phyloP scores from a whole-genome alignment of 1,140 invertebrate genomes.

The Saccostrea glomerata region DNA sequence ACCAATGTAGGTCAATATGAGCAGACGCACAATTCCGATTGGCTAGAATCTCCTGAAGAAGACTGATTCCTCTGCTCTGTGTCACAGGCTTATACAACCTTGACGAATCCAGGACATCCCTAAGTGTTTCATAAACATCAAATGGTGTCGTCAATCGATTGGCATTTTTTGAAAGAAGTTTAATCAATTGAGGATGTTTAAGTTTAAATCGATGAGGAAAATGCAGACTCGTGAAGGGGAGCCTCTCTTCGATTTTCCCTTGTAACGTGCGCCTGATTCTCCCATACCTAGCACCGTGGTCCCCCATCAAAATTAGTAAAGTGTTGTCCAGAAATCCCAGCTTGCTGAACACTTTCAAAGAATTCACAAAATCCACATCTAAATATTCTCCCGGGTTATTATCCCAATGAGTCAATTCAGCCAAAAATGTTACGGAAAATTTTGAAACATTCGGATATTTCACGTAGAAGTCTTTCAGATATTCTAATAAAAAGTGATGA shows the following conservation, averaged over 20 bases:
- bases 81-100: conserved; percentile 48
- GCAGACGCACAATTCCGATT: conserved; percentile 87
- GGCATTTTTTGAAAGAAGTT: conserved; percentile 76
- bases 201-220: conserved; percentile 86
- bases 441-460: conserved; percentile 85
- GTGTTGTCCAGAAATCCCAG: conserved; percentile 75
- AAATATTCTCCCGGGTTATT: conserved; percentile 89
- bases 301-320: conserved; percentile 77
- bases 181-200: conserved; percentile 81
- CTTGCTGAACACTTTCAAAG: conserved; percentile 74
- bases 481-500: conserved; percentile 85
- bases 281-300: conserved; percentile 83
- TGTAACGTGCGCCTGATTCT: conserved; percentile 86
- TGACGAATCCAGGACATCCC: conserved; percentile 82
- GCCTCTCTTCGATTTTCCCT: conserved; percentile 92
- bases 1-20: conserved; percentile 89
- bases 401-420: conserved; percentile 93
- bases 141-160: conserved; percentile 88
- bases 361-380: conserved; percentile 87
- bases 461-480: conserved; percentile 83
- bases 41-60: conserved; percentile 86
- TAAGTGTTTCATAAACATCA: conserved; percentile 88
- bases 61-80: conserved; percentile 84
- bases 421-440: conserved; percentile 93
- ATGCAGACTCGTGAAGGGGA: conserved; percentile 89